Evolutionary conservation across 92 coral and sea anemone species (phyloP), one percentile per base, ranked within the genome.

Genomic region (Montipora capitata): DNA sequence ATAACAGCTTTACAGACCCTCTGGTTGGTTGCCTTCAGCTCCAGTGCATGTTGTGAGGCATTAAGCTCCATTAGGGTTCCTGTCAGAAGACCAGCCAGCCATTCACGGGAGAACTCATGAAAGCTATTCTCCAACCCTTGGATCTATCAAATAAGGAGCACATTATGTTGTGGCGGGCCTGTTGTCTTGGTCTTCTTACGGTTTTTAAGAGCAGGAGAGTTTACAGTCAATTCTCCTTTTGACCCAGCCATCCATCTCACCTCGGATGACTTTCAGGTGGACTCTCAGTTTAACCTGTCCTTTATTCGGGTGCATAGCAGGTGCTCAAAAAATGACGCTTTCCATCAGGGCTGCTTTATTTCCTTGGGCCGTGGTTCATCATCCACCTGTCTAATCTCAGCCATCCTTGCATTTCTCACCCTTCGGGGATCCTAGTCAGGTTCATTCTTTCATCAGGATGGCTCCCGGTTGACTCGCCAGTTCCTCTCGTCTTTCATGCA

Each of bases 1-100:
- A 62, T 15, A 15, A 17, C 10, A 3, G 67, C 67, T 62, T 62
- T 62, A 3, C 20, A 17, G 27, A 62, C 67, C 67, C 38, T 15
- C 67, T 62, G 67, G 67, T 62, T 4, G 67, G 67, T 62, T 62
- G 67, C 67, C 67, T 62, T 62, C 38, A 62, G 67, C 67, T 62
- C 67, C 67, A 62, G 67, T 27, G 27, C 7, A 13, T 16, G 7
- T 62, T 62, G 2, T 17, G 2, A 17, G 67, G 67, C 20, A 15
- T 62, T 6, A 17, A 62, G 38, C 4, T 20, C 35, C 67, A 17
- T 62, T 13, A 62, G 67, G 62, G 27, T 61, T 61, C 67, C 10
- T 3, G 35, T 15, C 67, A 61, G 67, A 61, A 61, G 4, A 20
- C 67, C 35, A 2, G 39, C 67, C 67, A 61, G 39, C 67, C 67